Conservation (phyloP, 2,113 vertebrate species). For the Chunga burmeisteri region DNA sequence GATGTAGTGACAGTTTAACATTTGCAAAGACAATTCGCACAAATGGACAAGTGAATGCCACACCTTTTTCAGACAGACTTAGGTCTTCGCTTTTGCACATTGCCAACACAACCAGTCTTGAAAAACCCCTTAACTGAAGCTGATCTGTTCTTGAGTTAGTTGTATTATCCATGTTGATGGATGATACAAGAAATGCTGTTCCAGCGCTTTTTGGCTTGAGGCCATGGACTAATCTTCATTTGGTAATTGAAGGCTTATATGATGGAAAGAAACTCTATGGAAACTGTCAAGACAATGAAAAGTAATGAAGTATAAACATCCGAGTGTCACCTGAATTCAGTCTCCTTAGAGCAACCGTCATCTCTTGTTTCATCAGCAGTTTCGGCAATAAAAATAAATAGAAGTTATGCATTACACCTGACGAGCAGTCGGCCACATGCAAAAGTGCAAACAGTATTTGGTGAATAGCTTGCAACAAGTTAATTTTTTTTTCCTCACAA, state of each 20-base stretch:
- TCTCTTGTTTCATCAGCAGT: background rate
- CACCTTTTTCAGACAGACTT: background rate
- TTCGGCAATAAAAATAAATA: background rate
- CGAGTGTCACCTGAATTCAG: background rate
- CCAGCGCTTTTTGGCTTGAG: background rate
- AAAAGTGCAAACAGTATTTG: background rate
- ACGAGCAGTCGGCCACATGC: background rate
- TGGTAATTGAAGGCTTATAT: background rate
- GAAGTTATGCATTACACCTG: background rate
- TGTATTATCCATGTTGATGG: background rate
- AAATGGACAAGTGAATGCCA: background rate
- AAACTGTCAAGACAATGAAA: slow-evolving; percentile 37
- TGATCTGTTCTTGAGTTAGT: background rate
- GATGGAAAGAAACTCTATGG: slow-evolving; percentile 2
- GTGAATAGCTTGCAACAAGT: background rate
- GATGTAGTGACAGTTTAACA: background rate
- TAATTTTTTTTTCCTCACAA: background rate
- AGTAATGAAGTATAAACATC: slow-evolving; percentile 33
- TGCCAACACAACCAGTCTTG: background rate
- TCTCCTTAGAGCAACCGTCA: slow-evolving; percentile 12
- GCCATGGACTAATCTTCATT: background rate
- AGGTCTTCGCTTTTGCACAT: background rate
- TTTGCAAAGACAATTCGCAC: background rate
- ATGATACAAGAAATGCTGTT: background rate
- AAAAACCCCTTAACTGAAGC: background rate